Percentiles rank a stretch among this genome's conserved stretches.
Conservation (phyloP, 2,797 vertebrate genomes). For the Paguma larvata region DNA sequence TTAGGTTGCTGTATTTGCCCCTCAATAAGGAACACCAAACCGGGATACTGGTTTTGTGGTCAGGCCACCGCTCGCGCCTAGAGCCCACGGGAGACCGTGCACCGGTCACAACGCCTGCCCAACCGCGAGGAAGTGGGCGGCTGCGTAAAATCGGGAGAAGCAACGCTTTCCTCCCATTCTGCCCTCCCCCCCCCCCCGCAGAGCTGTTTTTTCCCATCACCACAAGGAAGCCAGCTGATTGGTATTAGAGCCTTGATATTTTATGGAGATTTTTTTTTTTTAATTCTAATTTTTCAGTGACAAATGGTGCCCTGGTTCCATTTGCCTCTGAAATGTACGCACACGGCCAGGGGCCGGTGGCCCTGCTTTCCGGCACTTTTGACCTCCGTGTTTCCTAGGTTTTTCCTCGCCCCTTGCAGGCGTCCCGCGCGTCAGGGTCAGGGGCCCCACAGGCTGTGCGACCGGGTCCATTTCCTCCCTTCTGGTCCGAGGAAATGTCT, state of each 20-base stretch:
- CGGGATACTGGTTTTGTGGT: constrained; percentile 17
- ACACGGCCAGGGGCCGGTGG: fast-evolving
- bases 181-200: background rate
- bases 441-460: no score
- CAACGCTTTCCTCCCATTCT: background rate
- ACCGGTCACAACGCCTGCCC: constrained; percentile 30
- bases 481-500: background rate
- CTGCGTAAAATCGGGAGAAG: background rate
- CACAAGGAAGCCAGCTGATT: background rate
- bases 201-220: background rate
- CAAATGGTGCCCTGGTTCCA: background rate
- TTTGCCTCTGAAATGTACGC: background rate
- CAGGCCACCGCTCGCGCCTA: background rate
- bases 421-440: background rate
- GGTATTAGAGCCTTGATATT: background rate
- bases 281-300: background rate
- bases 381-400: background rate
- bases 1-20: background rate
- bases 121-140: constrained; percentile 45
- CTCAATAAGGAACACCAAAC: background rate
- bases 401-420: fast-evolving
- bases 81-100: background rate
- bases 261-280: background rate
- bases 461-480: background rate
- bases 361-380: background rate